phyloP scores from a whole-genome alignment of 2,888 invertebrate genomes.

The Ptychoptera albimana region DNA sequence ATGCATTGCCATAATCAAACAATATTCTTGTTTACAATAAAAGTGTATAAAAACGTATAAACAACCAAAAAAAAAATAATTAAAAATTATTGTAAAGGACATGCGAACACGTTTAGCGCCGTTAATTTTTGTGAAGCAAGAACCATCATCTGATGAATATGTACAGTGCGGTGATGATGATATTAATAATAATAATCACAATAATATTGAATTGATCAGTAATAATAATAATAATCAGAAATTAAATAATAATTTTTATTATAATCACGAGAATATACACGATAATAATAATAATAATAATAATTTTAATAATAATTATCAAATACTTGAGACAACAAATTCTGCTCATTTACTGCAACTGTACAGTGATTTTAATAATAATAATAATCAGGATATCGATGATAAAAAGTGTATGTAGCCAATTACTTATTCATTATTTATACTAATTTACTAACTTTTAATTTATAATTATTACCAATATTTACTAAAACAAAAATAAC shows the following conservation, averaged over 20 bases:
- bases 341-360: neutral
- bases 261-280: neutral
- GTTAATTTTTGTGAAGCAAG: constrained; percentile 31
- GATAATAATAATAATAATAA: neutral
- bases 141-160: constrained; percentile 17
- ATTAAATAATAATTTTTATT: constrained; percentile 1
- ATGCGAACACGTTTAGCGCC: constrained; percentile 32
- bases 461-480: no score
- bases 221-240: constrained; percentile 4
- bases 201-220: neutral
- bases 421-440: no score
- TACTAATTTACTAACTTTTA: no score
- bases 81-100: constrained; percentile 9
- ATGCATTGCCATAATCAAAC: neutral
- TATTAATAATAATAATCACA: neutral
- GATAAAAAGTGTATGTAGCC: constrained; percentile 11
- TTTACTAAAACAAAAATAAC: no score
- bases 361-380: constrained; percentile 8
- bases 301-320: neutral
- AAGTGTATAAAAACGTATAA: constrained; percentile 1
- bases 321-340: neutral
- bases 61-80: neutral
- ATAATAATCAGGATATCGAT: constrained; percentile 6
- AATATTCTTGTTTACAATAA: neutral
- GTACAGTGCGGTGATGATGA: constrained; percentile 9